Evolutionary conservation across 2,888 invertebrate species (phyloP), one percentile per base, ranked within the genome.

Genomic region (Sesamia inferens): DNA sequence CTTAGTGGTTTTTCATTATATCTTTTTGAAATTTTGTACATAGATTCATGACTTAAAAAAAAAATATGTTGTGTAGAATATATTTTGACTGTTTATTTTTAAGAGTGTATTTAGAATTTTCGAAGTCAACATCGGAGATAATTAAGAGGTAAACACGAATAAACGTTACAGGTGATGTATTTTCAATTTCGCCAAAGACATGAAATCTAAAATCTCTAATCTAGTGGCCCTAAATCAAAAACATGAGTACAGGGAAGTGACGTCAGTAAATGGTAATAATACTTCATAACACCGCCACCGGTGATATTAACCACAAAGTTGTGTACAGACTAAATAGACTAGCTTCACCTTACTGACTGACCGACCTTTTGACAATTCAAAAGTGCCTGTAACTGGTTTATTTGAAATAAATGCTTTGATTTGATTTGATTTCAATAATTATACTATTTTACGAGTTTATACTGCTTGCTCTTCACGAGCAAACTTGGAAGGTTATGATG

Each of bases 211-310:
- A 24, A 16, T 6, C 84, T 80, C 78, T 62, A 0, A 4, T 39
- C 58, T 16, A 0, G 24, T 54, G 78, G 72, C 72, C 66, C 5
- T 44, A 65, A 48, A 71, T 68, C 57, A 76, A 76, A 80, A 70
- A 73, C 70, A 31, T 54, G 55, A 54, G 65, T 64, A 76, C 24
- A 67, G 66, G 42, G n/a, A 68, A 51, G 64, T 59, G 44, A 59
- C 70, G 42, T 47, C 54, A 68, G 58, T 57, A 76, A 71, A 57
- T 68, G 68, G 73, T 64, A 75, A 74, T 71, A 62, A 64, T 72
- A 76, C 75, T 71, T 44, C 54, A 74, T 57, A 74, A 59, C 42
- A 54, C 5, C 71, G 11, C 70, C 68, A 70, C 65, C 14, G 61
- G 22, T 24, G 51, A 65, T 67, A 73, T 68, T 73, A 67, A 64